Evolutionary conservation across 2,888 invertebrate genomes (phyloP), one percentile per base, ranked within the genome.

Genomic region (Diarsia rubi): DNA sequence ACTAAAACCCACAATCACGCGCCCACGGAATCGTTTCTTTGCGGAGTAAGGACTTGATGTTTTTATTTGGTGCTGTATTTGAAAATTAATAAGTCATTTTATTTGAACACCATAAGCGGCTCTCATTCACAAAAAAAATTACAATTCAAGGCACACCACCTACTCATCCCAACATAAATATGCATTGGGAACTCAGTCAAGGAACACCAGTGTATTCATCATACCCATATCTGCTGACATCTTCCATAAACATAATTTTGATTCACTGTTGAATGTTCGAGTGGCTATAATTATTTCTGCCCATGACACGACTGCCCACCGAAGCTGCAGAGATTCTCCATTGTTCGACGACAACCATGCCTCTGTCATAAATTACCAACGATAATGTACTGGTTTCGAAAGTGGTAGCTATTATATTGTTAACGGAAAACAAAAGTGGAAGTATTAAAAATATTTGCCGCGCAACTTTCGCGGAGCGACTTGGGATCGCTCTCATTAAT

Each of bases 231-330:
- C 70, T 27, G 70, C 44, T 69, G 73, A 67, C 81, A 84, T 85
- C 83, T 88, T 84, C 73, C 85, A 88, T 82, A 83, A 83, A 69
- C 69, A 81, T 37, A 70, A 85, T 83, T 87, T 88, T 84, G 81
- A 87, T 89, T 84, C 81, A 81, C 52, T 65, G 64, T 68, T 59
- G 79, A 80, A 77, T 76, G 74, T 81, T 84, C 79, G 85, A 81
- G 68, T 78, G 66, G 70, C 73, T 76, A 87, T 89, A 84, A 91
- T 91, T 88, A 87, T 85, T 85, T 88, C 64, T 83, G 92, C 87
- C 94, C 94, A 82, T 94, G 94, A 93, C 94, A 93, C 88, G 83
- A 75, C 90, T 92, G 90, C 83, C 85, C 91, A 90, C 79, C 67
- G 81, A 72, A 79, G 87, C 86, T 88, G 82, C 84, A 79, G 76